Base-by-base conservation (phyloP, 1,140 invertebrate genomes). In the Steinernema feltiae region DNA sequence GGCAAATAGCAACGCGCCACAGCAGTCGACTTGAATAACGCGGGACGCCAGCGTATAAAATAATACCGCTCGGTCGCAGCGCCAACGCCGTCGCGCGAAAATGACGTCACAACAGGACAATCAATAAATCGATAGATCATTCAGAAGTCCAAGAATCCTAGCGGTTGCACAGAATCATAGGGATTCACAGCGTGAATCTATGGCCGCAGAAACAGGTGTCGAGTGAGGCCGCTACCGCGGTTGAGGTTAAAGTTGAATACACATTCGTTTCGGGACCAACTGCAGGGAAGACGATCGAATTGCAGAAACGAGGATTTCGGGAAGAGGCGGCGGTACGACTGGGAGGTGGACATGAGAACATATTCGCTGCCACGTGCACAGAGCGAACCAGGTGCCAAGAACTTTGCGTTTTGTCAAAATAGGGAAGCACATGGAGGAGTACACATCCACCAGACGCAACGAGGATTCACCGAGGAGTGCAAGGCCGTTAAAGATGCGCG, bases 21-120 rank as follows among this genome's bases (percentile, higher is more conserved):
- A 63, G 24, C 35, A 41, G 35, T 7, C 53, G 53, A 63, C 53
- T 63, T 63, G 53, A 21, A 63, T 63, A 63, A 63, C 53, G 53
- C 53, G 53, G 53, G 53, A 63, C 2, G 2, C 2, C 2, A 63
- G 53, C 53, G 53, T 63, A 63, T 63, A 63, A 63, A 63, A 63
- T 63, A 63, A 63, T 12, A 63, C 53, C 24, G 24, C 53, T 63
- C 15, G 53, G 15, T 63, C 53, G 53, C 53, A 63, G 53, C 53
- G 53, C 53, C 7, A 63, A 63, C 53, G 53, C 53, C 53, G 53
- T 12, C 53, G 24, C 53, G 53, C 12, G 53, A 63, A 27, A n/a
- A 63, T 27, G 53, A 63, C 53, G 53, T 63, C 53, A 63, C 53
- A 63, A 41, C 18, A 27, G 53, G 24, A 63, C 24, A 63, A 63